Percentiles rank a stretch among this genome's conserved stretches.
These are phyloP conservation scores for Tribolium castaneum DNA, from an alignment of 1,140 invertebrate genomes.

Conservation along the genomic window DNA sequence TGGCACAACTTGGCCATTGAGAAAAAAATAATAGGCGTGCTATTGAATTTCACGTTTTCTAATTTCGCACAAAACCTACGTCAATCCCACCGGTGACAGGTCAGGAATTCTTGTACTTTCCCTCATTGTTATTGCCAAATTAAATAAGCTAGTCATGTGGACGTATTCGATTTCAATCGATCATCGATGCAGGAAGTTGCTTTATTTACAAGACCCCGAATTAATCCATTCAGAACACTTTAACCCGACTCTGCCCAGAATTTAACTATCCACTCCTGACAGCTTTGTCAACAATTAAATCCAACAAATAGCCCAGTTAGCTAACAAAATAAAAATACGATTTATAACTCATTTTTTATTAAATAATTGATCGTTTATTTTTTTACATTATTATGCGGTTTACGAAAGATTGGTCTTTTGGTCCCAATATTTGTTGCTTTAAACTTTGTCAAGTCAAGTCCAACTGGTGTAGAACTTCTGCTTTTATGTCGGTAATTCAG, in stretches of 20 bases:
- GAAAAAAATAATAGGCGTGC: conserved; percentile 28
- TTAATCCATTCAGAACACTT: background rate
- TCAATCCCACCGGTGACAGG: conserved; percentile 35
- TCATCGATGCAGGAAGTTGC: conserved; percentile 10
- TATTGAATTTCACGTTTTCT: conserved; percentile 50
- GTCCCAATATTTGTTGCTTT: too few relatives aligned
- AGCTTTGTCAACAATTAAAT: conserved; percentile 31
- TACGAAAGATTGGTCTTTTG: too few relatives aligned
- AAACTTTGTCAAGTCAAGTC: too few relatives aligned
- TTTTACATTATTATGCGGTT: too few relatives aligned
- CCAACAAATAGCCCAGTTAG: background rate
- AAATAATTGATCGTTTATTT: background rate
- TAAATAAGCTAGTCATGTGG: conserved; percentile 8
- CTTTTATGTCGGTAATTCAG: background rate
- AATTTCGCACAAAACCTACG: conserved; percentile 48
- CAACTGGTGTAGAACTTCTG: background rate
- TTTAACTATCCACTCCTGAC: background rate
- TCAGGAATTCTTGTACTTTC: conserved; percentile 31
- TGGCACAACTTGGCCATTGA: background rate
- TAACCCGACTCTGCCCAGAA: background rate
- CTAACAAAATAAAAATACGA: background rate
- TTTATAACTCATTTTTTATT: background rate
- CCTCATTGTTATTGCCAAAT: conserved; percentile 23
- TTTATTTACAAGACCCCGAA: background rate
- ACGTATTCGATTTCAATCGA: conserved; percentile 21